These are phyloP conservation scores for Agrotis segetum DNA, from an alignment of 2,888 invertebrate species.

Conservation along the genomic window DNA sequence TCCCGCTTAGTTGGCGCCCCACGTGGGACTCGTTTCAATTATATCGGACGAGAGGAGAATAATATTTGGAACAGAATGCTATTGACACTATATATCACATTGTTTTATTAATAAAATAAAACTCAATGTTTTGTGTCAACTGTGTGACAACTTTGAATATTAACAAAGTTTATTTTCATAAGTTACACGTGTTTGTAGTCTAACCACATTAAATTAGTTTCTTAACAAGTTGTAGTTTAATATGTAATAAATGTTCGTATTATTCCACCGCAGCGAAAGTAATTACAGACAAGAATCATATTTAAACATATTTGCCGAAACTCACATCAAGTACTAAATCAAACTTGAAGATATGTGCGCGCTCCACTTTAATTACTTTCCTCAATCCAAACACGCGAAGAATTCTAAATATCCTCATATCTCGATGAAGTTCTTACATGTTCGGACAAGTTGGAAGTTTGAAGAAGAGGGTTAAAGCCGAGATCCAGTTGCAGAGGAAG, in stretches of 20 bases:
- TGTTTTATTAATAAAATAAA: constrained; percentile 42
- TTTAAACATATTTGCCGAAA: constrained; percentile 59
- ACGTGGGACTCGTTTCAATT: constrained; percentile 67
- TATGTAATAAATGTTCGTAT: constrained; percentile 48
- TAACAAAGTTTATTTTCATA: constrained; percentile 39
- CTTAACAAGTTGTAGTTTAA: constrained; percentile 47
- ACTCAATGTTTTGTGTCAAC: constrained; percentile 12
- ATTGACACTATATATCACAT: constrained; percentile 36
- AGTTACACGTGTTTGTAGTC: constrained; percentile 22
- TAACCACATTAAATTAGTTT: constrained; percentile 24
- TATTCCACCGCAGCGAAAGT: constrained; percentile 37
- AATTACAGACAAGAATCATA: constrained; percentile 63
- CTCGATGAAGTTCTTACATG: constrained; percentile 31
- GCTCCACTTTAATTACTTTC: constrained; percentile 61
- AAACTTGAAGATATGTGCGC: constrained; percentile 58
- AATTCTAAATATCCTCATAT: constrained; percentile 62
- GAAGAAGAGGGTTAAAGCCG: constrained; percentile 57
- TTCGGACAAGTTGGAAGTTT: constrained; percentile 56
- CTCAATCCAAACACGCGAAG: constrained; percentile 53
- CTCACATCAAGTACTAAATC: constrained; percentile 58
- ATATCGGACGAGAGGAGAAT: constrained; percentile 45
- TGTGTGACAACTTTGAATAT: constrained; percentile 20
- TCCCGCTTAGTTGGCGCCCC: constrained; percentile 68
- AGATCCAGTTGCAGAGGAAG: constrained; percentile 53
- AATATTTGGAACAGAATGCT: constrained; percentile 37